These are phyloP conservation scores for Priocnemis perturbator DNA, from an alignment of 2,888 invertebrate genomes.

Conservation along the genomic window DNA sequence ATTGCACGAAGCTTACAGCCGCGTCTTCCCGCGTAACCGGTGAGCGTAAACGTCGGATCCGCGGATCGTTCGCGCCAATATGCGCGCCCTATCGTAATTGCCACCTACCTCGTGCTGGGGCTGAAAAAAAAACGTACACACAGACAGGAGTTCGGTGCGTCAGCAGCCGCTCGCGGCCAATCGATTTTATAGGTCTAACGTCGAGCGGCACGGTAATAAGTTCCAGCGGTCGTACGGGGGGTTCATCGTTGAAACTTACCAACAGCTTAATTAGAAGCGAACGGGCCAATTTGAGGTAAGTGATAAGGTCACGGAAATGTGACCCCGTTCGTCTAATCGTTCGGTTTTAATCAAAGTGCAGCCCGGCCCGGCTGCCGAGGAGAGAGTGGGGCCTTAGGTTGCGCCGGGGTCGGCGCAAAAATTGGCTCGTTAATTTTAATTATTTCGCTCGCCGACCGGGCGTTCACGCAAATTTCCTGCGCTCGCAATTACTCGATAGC, in stretches of 20 bases:
- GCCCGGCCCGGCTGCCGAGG: slow-evolving; percentile 11
- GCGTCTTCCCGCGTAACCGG: background rate
- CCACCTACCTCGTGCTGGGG: too few species aligned
- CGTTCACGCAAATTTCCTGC: slow-evolving; percentile 22
- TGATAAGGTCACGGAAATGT: slow-evolving; percentile 46
- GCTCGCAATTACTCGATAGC: slow-evolving; percentile 35
- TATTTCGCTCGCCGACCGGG: slow-evolving; percentile 34
- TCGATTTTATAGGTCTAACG: background rate
- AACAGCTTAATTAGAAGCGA: slow-evolving; percentile 46
- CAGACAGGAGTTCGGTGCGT: too few species aligned
- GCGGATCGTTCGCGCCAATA: background rate
- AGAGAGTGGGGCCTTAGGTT: too few species aligned
- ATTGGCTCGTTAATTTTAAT: slow-evolving; percentile 52
- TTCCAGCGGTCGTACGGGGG: slow-evolving; percentile 24
- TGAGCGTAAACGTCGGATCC: background rate
- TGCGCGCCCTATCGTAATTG: too few species aligned
- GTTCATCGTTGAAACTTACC: slow-evolving; percentile 40
- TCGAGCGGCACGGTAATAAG: slow-evolving; percentile 28
- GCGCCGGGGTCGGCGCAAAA: slow-evolving; percentile 27
- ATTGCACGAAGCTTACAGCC: background rate
- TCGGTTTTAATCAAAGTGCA: slow-evolving; percentile 41
- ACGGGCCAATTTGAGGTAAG: slow-evolving; percentile 43
- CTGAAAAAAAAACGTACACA: too few species aligned
- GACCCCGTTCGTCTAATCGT: slow-evolving; percentile 39
- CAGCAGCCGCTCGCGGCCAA: background rate